phyloP scores from a whole-genome alignment of 2,888 invertebrate species.

The Noctua janthe region DNA sequence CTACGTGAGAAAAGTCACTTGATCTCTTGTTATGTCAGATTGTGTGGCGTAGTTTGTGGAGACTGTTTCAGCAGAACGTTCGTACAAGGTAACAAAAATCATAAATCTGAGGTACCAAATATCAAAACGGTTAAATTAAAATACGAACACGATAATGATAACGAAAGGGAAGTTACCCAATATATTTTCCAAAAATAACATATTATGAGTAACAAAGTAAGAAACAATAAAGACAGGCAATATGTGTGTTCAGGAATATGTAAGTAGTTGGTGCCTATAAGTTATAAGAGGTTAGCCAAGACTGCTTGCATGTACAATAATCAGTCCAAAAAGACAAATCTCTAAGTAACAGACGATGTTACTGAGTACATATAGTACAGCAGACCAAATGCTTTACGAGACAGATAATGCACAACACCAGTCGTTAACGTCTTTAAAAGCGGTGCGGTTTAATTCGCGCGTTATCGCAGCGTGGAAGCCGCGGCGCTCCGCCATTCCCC shows the following conservation, averaged over 20 bases:
- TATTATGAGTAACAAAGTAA: neutral
- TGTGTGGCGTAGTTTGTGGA: neutral
- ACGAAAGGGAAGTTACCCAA: neutral
- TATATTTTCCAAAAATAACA: neutral
- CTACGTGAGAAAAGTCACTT: conserved; percentile 62
- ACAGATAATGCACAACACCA: conserved; percentile 60
- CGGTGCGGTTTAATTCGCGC: conserved; percentile 73
- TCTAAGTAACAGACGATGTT: conserved; percentile 17
- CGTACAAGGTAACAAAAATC: neutral
- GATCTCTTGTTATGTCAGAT: conserved; percentile 41
- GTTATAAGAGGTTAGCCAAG: neutral
- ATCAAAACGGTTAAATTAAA: neutral
- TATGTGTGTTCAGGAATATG: neutral
- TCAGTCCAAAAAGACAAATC: conserved; percentile 11
- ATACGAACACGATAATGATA: neutral
- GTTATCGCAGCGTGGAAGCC: conserved; percentile 78
- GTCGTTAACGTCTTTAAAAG: conserved; percentile 71
- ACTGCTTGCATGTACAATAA: neutral
- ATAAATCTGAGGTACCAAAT: neutral
- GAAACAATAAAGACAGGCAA: neutral
- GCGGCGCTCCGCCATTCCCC: conserved; percentile 79
- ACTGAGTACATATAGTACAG: conserved; percentile 6
- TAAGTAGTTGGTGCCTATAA: neutral
- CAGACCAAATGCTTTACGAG: conserved; percentile 36
- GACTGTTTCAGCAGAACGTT: neutral